Conservation (phyloP, 1,140 invertebrate genomes). For the Pogonomyrmex barbatus region DNA sequence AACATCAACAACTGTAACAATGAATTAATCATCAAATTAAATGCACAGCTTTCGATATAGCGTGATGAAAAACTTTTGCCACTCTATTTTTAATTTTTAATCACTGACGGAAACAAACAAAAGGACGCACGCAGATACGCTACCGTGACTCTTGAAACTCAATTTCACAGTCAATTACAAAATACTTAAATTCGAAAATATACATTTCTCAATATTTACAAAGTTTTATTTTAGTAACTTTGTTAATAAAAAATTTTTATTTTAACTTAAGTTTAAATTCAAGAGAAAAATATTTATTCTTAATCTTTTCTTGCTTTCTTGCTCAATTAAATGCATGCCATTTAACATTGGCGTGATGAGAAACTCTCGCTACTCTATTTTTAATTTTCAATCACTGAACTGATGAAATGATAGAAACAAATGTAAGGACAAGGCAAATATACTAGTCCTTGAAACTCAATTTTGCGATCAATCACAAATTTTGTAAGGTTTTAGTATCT, state of each 20-base stretch:
- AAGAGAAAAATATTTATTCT: not conserved
- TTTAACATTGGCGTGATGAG: constrained; percentile 14
- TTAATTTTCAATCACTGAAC: constrained; percentile 17
- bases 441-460: not conserved
- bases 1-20: constrained; percentile 87
- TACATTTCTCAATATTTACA: not conserved
- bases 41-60: not conserved
- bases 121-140: not conserved
- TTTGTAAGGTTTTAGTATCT: not conserved
- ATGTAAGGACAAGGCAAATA: not conserved
- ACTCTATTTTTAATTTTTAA: constrained; percentile 29
- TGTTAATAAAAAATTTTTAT: not conserved
- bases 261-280: not conserved
- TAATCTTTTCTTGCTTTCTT: not conserved
- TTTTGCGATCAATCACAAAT: not conserved
- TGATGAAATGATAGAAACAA: not conserved
- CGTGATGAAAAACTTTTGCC: constrained; percentile 19
- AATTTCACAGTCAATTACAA: not conserved
- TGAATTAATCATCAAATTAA: constrained; percentile 26
- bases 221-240: not conserved
- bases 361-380: not conserved
- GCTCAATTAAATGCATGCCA: not conserved
- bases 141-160: not conserved
- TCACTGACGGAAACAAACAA: not conserved
- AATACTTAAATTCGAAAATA: not conserved